Conservation (phyloP, 2,888 invertebrate genomes). For the Apotomis turbidana region DNA sequence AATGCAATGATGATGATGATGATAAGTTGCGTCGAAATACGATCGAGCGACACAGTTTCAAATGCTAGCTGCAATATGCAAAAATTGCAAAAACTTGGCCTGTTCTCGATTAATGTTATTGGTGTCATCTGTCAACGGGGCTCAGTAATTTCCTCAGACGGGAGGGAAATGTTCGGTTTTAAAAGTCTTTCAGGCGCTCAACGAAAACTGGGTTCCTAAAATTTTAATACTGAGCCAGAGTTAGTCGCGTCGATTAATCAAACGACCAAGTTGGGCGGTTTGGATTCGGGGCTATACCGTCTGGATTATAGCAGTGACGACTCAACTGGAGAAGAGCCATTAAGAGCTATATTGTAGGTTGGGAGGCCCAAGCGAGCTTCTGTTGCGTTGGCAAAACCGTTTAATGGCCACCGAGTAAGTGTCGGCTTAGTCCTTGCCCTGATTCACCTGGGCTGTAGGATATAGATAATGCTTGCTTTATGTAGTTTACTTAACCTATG, state of each 20-base stretch:
- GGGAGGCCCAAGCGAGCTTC: slow-evolving; percentile 30
- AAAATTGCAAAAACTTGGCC: slow-evolving; percentile 50
- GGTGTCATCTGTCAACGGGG: slow-evolving; percentile 77
- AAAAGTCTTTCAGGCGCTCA: slow-evolving; percentile 69
- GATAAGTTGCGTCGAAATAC: too few species aligned
- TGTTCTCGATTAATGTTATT: slow-evolving; percentile 70
- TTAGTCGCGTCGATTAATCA: slow-evolving; percentile 42
- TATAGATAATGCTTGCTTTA: slow-evolving; percentile 31
- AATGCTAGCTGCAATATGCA: slow-evolving; percentile 56
- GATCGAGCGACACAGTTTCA: slow-evolving; percentile 6
- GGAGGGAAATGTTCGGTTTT: slow-evolving; percentile 69
- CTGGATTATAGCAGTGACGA: slow-evolving; percentile 47
- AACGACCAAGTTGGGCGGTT: slow-evolving; percentile 24
- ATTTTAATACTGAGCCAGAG: slow-evolving; percentile 45
- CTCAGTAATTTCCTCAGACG: slow-evolving; percentile 73
- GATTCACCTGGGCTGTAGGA: slow-evolving; percentile 18
- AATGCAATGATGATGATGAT: too few species aligned
- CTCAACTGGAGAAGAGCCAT: slow-evolving; percentile 48
- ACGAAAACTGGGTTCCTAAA: slow-evolving; percentile 56
- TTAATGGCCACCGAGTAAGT: slow-evolving; percentile 39
- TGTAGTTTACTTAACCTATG: slow-evolving; percentile 14
- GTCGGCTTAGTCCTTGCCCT: slow-evolving; percentile 31
- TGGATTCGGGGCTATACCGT: slow-evolving; percentile 39
- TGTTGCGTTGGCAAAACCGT: slow-evolving; percentile 36
- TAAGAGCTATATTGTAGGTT: slow-evolving; percentile 41